These are phyloP conservation scores for Oligia latruncula DNA, from an alignment of 2,888 invertebrate species.

Conservation along the genomic window DNA sequence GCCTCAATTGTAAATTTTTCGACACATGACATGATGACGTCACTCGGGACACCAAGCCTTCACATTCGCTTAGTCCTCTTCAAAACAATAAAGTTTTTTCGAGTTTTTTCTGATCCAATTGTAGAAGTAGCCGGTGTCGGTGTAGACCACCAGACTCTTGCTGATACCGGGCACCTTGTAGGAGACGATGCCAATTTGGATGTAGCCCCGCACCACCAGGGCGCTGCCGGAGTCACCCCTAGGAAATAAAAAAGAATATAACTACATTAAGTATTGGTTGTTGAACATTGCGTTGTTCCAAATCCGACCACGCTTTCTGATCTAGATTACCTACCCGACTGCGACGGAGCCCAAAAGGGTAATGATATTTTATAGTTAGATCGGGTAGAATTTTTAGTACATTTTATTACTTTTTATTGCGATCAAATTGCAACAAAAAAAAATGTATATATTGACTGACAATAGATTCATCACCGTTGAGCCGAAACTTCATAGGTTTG, in stretches of 20 bases:
- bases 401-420: neutral
- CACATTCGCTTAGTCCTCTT: neutral
- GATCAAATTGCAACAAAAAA: neutral
- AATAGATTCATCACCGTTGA: neutral
- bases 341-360: neutral
- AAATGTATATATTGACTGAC: neutral
- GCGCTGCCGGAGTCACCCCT: conserved; percentile 80
- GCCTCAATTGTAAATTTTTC: neutral
- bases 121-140: conserved; percentile 67
- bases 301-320: neutral
- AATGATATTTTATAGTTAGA: neutral
- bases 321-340: neutral
- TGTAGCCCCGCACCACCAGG: conserved; percentile 67
- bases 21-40: neutral
- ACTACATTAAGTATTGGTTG: neutral
- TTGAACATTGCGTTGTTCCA: neutral
- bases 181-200: conserved; percentile 77
- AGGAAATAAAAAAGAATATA: conserved; percentile 38
- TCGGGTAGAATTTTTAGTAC: neutral
- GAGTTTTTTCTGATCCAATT: conserved; percentile 45
- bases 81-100: conserved; percentile 48
- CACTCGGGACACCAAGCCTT: no score
- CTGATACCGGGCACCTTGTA: conserved; percentile 61
- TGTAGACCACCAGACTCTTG: conserved; percentile 68
- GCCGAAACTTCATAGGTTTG: no score